Evolutionary conservation across 2,797 vertebrate genomes (phyloP).

Genomic region (Arnoldichthys spilopterus): DNA sequence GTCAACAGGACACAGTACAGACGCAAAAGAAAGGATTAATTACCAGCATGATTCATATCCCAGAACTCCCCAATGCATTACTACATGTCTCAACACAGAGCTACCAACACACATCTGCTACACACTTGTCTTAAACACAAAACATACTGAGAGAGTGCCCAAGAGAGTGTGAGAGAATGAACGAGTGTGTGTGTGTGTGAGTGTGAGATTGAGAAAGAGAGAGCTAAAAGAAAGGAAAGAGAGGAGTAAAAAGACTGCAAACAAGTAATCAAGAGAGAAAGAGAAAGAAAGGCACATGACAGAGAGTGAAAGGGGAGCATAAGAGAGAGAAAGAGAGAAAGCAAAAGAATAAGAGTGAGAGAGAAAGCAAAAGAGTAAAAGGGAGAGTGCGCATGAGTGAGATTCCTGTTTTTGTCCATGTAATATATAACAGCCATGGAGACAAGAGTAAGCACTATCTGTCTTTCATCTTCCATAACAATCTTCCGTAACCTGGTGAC

Average conservation of each 20-base stretch:
- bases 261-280: too few relatives aligned
- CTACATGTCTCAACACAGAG: conserved; percentile 32
- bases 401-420: conserved; percentile 78
- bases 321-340: not conserved
- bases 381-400: not conserved
- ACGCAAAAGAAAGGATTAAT: not conserved
- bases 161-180: not conserved
- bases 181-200: not conserved
- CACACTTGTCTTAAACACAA: conserved; percentile 69
- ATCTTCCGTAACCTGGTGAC: conserved; percentile 83
- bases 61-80: conserved; percentile 42
- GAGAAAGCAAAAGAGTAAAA: not conserved
- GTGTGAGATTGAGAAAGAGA: conserved; percentile 58
- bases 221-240: not conserved
- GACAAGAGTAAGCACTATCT: conserved; percentile 81
- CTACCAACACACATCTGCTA: conserved; percentile 71
- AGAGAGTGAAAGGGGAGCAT: too few relatives aligned
- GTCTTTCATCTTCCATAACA: conserved; percentile 80
- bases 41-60: conserved; percentile 35
- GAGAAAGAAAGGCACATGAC: too few relatives aligned
- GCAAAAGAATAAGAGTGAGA: conserved; percentile 16
- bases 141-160: conserved; percentile 59
- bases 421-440: conserved; percentile 68
- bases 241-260: not conserved
- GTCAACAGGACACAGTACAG: not conserved